Base-by-base conservation (phyloP, 2,888 invertebrate genomes). In the Agrotis puta region DNA sequence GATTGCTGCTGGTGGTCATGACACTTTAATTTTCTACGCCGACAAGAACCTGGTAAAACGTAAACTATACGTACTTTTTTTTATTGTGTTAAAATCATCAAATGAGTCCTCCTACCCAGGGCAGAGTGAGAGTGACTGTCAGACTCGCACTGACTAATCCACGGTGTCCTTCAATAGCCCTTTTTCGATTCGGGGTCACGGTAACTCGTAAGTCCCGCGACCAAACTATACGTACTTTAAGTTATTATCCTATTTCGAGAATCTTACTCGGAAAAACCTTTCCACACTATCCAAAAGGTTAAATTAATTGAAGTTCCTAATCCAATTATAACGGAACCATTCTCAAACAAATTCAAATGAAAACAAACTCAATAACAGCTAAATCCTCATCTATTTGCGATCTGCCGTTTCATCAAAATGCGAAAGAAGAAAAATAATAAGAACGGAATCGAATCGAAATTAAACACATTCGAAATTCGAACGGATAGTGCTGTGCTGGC, bases 361-460 rank as follows among this genome's bases (percentile, higher is more conserved):
- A 65, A 50, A 58, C 56, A 62, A 65, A 70, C 50, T 61, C 75
- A 73, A 66, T 54, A 72, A 64, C 59, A 70, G 66, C 66, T 58
- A 73, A 83, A 74, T 66, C 47, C 59, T 63, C 64, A 77, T 70
- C 81, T 65, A 80, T 77, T 82, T 65, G 56, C 62, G 51, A 72
- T 73, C 18, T 33, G 13, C 64, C 13, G 39, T 72, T 83, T 74
- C 77, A 83, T 74, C 75, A 70, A 65, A 83, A 72, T 71, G 62
- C 45, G 5, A 70, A 54, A 45, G 83, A 73, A 84, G 73, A 79
- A 83, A 84, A 79, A 83, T 75, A 85, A 85, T 85, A 73, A 77
- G 83, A 83, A 72, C 53, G 59, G 74, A 82, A 83, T 80, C 67
- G 85, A 85, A 77, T 73, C 73, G 77, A 77, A 85, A 83, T 83